Base-by-base conservation (phyloP, 2,888 invertebrate species). In the Cyclophora punctaria region DNA sequence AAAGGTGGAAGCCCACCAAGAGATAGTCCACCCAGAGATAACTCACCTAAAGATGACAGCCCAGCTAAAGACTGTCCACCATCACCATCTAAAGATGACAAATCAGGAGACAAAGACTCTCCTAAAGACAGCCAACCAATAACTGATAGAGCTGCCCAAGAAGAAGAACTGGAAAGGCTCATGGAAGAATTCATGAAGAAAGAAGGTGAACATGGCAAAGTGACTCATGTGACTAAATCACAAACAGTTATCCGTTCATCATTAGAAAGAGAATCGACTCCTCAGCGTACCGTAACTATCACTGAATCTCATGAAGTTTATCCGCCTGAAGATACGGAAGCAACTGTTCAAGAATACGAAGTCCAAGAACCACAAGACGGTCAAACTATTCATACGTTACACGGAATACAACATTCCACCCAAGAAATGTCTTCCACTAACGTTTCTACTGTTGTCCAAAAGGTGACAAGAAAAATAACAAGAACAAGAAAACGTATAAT, bases 401-500 rank as follows among this genome's bases (percentile, higher is more conserved):
- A 73, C 47, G 79, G 78, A 35, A 56, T 66, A 4, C 69, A 74
- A 34, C 70, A 71, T 44, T 73, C 80, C 3, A 69, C 66, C 4
- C 63, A 69, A 35, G 71, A 75, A 61, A 61, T 69, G 6, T 67
- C 73, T 5, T 70, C 72, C 3, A 67, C 80, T 4, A 81, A 83
- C 47, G 64, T 76, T 41, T 71, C 93, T 44, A 93, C 95, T 5
- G 91, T 94, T 2, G 92, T 95, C 0, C 94, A 95, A 69, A 94
- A 94, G 74, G 92, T 95, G 0, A 94, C 94, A 0, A 89, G 93
- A 66, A 91, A 92, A 72, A 91, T 95, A 7, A 93, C 94, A 35
- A 90, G 92, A 56, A 94, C 92, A 64, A 93, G 92, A 35, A 90
- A 92, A 52, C 92, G 93, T 62, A 93, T 95, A 20, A 93, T 96